Percentiles rank a stretch among this genome's conserved stretches.
Conservation (phyloP, 2,113 vertebrate species). For the Isurus oxyrinchus region DNA sequence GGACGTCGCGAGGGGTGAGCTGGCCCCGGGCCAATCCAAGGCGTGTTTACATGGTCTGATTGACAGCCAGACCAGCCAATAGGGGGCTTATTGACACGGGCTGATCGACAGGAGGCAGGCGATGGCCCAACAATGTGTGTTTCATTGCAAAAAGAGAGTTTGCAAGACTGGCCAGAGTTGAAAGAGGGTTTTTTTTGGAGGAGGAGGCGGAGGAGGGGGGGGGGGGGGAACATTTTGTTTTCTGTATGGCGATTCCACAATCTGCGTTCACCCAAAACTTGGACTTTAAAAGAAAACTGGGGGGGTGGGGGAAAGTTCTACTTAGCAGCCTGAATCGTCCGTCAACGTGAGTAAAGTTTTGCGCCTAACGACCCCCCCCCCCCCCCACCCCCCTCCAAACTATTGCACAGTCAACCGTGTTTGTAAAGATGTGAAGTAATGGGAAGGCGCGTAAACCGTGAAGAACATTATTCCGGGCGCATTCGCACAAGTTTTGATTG, state of each 20-base stretch:
- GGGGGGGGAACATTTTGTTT: conserved; percentile 3
- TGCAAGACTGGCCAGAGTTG: conserved; percentile 43
- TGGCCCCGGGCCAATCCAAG: conserved; percentile 66
- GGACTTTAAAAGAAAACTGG: conserved; percentile 19
- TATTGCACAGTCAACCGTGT: conserved; percentile 12
- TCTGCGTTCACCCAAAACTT: neutral
- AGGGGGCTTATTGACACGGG: neutral
- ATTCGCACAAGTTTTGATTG: neutral
- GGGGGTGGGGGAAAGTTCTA: neutral
- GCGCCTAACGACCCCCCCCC: neutral
- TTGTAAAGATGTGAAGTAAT: conserved; percentile 27
- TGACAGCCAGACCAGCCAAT: conserved; percentile 63
- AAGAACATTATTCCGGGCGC: neutral
- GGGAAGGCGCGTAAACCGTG: conserved; percentile 9
- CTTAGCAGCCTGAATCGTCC: conserved; percentile 6
- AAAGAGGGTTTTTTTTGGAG: conserved; percentile 20
- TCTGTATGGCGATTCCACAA: neutral
- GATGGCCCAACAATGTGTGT: conserved; percentile 77
- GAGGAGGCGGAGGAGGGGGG: no score
- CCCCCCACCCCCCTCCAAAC: neutral
- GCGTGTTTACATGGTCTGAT: conserved; percentile 65
- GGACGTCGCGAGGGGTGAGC: conserved; percentile 40
- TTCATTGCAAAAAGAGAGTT: conserved; percentile 64
- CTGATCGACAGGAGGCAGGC: conserved; percentile 54
- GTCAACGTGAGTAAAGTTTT: conserved; percentile 28